phyloP scores from a whole-genome alignment of 2,888 invertebrate species.

The Drosophila setosimentum region DNA sequence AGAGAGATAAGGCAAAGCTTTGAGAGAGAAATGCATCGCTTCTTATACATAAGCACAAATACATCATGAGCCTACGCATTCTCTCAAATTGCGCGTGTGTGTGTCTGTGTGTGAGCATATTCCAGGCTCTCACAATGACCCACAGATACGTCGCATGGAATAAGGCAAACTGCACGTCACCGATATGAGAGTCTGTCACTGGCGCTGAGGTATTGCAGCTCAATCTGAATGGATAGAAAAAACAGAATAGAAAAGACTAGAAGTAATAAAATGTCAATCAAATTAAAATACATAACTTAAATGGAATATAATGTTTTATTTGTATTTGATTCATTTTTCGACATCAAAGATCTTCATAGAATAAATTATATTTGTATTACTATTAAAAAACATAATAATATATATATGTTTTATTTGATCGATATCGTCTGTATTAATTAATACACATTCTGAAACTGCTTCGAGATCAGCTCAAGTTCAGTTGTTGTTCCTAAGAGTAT shows the following conservation, averaged over 20 bases:
- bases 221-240: slow-evolving; percentile 86
- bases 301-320: no score
- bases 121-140: slow-evolving; percentile 86
- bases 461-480: slow-evolving; percentile 50
- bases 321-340: neutral
- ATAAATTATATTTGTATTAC: no score
- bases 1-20: neutral
- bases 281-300: neutral
- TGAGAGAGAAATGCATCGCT: neutral
- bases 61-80: neutral
- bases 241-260: neutral
- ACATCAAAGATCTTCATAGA: no score
- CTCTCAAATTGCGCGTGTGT: neutral
- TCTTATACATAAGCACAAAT: slow-evolving; percentile 1
- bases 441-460: neutral
- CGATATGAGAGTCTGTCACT: slow-evolving; percentile 89
- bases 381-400: no score
- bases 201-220: slow-evolving; percentile 89
- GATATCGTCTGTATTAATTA: neutral
- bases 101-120: neutral
- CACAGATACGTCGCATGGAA: slow-evolving; percentile 88
- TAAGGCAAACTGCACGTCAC: slow-evolving; percentile 90
- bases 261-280: neutral
- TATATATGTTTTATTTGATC: no score
- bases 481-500: neutral